Percentiles rank a stretch among this genome's conserved stretches.
Evolutionary conservation across 92 coral and sea anemone species (phyloP).

Genomic region (Umimayanthus chanpuru): DNA sequence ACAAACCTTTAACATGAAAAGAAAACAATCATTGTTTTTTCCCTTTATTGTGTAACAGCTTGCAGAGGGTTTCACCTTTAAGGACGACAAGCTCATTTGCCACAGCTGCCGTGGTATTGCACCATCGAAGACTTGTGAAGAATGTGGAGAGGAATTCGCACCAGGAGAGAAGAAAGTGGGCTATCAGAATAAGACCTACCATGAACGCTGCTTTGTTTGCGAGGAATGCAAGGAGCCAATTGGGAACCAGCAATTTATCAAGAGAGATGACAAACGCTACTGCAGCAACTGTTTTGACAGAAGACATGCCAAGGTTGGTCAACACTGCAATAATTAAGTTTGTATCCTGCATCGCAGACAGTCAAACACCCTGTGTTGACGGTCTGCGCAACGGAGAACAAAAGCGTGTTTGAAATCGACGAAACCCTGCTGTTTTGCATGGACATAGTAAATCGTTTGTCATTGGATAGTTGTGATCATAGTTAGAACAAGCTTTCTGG

Average conservation of each 20-base stretch:
- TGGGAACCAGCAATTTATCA: slow-evolving; percentile 93
- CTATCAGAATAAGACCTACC: slow-evolving; percentile 90
- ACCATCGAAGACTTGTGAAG: slow-evolving; percentile 90
- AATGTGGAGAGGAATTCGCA: slow-evolving; percentile 82
- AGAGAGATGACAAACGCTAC: slow-evolving; percentile 89
- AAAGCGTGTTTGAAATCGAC: too few species aligned
- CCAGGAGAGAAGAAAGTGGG: slow-evolving; percentile 97
- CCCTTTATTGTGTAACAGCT: slow-evolving; percentile 56
- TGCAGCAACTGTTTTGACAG: slow-evolving; percentile 89
- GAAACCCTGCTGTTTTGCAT: too few species aligned
- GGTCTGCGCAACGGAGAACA: too few species aligned
- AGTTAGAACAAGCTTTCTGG: too few species aligned
- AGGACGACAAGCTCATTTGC: slow-evolving; percentile 87
- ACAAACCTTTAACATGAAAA: too few species aligned
- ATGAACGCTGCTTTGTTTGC: slow-evolving; percentile 88
- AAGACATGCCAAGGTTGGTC: slow-evolving; percentile 83
- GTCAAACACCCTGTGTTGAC: too few species aligned
- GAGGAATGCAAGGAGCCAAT: slow-evolving; percentile 92
- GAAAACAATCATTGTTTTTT: not conserved
- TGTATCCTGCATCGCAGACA: too few species aligned
- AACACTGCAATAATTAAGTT: too few species aligned
- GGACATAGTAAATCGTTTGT: too few species aligned
- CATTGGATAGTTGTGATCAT: too few species aligned
- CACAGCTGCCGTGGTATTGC: slow-evolving; percentile 91
- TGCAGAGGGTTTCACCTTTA: slow-evolving; percentile 92